Evolutionary conservation across 2,113 vertebrate species (phyloP), one percentile per base, ranked within the genome.

Genomic region (Suricata suricatta): DNA sequence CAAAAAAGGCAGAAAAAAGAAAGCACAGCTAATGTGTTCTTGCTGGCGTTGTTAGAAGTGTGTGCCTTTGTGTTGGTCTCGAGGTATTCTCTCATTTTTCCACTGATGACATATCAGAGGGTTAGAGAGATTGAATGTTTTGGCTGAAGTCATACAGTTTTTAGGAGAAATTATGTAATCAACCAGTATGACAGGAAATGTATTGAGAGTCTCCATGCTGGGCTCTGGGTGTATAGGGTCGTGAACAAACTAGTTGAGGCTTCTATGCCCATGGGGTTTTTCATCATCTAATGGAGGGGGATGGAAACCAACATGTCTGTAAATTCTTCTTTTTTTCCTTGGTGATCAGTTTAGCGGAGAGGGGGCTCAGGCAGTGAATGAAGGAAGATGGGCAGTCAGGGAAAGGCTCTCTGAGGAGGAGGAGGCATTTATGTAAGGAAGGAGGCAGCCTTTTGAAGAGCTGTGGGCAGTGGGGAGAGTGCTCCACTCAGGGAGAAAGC

Each of bases 1-100:
- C 91, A 96, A 33, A 93, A 76, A 95, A 95, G 44, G 92, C 88
- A 94, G 60, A 72, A 89, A 97, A 97, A 96, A 97, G 90, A 82
- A 96, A 97, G 96, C 95, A 85, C 77, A 92, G 44, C 5, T 95
- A 97, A 90, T 77, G 83, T 89, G 74, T 94, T 97, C 60, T 95
- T 97, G 92, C 94, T 94, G 98, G 95, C 35, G 80, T 50, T 76
- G 96, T 35, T 44, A n/a, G 15, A 52, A 9, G 1, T 11, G 2
- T 95, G 86, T 79, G 76, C 63, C 87, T 81, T 0, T 71, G 54
- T 12, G 25, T 38, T n/a, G 76, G 80, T 92, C 35, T 95, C 93
- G 86, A 96, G 76, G 7, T 77, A 66, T 13, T 27, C 14, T 29
- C 13, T 91, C 68, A 2, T 13, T 38, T 35, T 38, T 68, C 50